Conservation (phyloP, 2,797 vertebrate genomes). For the Bradypodion pumilum region DNA sequence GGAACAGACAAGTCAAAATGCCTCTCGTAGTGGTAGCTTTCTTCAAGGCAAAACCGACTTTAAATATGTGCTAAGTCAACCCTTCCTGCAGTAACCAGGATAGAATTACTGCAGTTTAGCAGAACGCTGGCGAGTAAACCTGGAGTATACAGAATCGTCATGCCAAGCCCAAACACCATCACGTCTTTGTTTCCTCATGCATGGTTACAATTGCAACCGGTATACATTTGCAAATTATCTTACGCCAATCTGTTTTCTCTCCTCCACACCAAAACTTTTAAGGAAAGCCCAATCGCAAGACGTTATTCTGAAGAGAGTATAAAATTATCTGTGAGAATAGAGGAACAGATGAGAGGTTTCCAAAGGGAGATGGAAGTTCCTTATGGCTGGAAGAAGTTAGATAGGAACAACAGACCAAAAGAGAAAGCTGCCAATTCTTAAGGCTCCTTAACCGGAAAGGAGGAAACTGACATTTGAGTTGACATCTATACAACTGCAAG, state of each 20-base stretch:
- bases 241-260: not conserved
- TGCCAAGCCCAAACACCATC: constrained; percentile 70
- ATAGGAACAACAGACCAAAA: not conserved
- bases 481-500: not conserved
- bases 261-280: not conserved
- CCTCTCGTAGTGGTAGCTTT: not conserved
- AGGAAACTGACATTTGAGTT: not conserved
- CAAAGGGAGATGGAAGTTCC: not conserved
- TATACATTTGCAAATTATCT: not conserved
- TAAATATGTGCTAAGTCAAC: not conserved
- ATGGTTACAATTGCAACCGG: not conserved
- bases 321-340: not conserved
- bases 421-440: not conserved
- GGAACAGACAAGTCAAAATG: not conserved
- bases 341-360: not conserved
- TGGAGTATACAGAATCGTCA: constrained; percentile 89
- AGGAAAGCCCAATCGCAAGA: not conserved
- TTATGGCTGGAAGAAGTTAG: not conserved
- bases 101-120: not conserved
- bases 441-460: not conserved
- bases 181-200: constrained; percentile 65
- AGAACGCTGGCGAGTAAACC: constrained; percentile 70
- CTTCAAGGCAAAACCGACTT: not conserved
- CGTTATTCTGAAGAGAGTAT: not conserved
- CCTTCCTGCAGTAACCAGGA: not conserved